Conservation (phyloP, 2,888 invertebrate species). For the Trichacis sp. region DNA sequence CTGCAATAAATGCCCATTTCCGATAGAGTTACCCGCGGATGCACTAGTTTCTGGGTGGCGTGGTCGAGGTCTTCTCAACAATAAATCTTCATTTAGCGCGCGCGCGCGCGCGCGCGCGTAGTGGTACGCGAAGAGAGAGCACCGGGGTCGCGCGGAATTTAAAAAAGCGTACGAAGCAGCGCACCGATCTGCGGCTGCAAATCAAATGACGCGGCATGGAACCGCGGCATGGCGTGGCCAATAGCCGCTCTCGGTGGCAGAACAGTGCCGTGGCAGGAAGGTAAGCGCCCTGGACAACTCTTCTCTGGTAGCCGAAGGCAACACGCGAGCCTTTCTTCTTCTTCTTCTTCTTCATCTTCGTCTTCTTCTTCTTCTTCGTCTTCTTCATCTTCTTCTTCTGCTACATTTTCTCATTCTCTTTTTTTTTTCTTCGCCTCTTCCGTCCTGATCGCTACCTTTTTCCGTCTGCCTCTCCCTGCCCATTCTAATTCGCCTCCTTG, state of each 20-base stretch:
- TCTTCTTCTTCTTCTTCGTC: conserved; percentile 14
- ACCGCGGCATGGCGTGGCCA: conserved; percentile 33
- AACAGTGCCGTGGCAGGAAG: conserved; percentile 55
- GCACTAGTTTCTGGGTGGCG: conserved; percentile 41
- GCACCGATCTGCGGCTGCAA: conserved; percentile 39
- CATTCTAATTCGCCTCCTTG: conserved; percentile 22
- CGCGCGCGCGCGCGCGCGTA: no score
- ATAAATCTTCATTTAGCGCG: conserved; percentile 61
- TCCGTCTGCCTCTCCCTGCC: conserved; percentile 28
- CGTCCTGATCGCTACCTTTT: conserved; percentile 37
- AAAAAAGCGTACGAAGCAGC: conserved; percentile 37
- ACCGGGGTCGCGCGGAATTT: conserved; percentile 49
- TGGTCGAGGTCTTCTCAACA: conserved; percentile 51
- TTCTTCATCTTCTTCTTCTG: conserved; percentile 36
- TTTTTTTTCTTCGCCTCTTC: conserved; percentile 13
- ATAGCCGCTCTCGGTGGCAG: conserved; percentile 46
- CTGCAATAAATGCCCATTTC: conserved; percentile 11
- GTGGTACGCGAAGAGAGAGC: conserved; percentile 17
- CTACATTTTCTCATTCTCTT: conserved; percentile 10
- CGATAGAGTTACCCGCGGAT: not conserved
- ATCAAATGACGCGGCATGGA: conserved; percentile 46
- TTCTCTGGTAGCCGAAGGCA: conserved; percentile 56
- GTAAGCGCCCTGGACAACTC: conserved; percentile 52
- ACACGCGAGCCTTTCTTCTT: conserved; percentile 51
- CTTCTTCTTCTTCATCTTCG: conserved; percentile 5